Evolutionary conservation across 2,888 invertebrate species (phyloP), one percentile per base, ranked within the genome.

Genomic region (Drosophila ustulata): DNA sequence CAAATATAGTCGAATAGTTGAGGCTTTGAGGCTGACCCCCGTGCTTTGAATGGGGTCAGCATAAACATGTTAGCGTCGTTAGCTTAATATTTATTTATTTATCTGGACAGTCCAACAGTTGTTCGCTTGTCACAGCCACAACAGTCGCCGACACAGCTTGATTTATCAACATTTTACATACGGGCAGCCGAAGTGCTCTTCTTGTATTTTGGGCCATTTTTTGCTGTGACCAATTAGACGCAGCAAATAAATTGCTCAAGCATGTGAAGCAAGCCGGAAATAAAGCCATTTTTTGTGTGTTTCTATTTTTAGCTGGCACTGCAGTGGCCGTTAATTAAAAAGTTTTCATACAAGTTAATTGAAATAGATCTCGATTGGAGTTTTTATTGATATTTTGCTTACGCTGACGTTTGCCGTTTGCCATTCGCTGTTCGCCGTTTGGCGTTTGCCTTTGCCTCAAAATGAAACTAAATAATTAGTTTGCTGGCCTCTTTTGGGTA

Each of bases 361-460:
- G 83, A 84, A 88, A 84, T 84, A 84, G 89, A 84, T 84, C 89
- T 84, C 83, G 83, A 84, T 84, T 80, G 87, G 89, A 84, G 83
- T 84, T 84, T 83, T 88, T 84, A 84, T 84, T 84, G 83, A 84
- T 84, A 84, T 84, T 84, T 86, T 69, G 80, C 76, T 75, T 65
- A 66, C 62, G 70, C 83, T 86, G 88, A 86, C 87, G 86, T 80
- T 85, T 82, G 78, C 82, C 74, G 43, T 56, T 56, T 55, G 52
- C 66, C 37, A 8, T 32, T 34, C 11, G 34, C 34, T 34, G 11
- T 34, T 34, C 11, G 9, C 75, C 55, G 30, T 62, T 71, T 18
- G 63, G 63, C 71, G 68, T 71, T 67, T 65, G 61, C 75, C 61
- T 58, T 61, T 66, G 65, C 71, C 71, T 69, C 71, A 65, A 71